Percentiles rank a stretch among this genome's conserved stretches.
Evolutionary conservation across 2,113 vertebrate genomes (phyloP).

Genomic region (Puntigrus tetrazona): DNA sequence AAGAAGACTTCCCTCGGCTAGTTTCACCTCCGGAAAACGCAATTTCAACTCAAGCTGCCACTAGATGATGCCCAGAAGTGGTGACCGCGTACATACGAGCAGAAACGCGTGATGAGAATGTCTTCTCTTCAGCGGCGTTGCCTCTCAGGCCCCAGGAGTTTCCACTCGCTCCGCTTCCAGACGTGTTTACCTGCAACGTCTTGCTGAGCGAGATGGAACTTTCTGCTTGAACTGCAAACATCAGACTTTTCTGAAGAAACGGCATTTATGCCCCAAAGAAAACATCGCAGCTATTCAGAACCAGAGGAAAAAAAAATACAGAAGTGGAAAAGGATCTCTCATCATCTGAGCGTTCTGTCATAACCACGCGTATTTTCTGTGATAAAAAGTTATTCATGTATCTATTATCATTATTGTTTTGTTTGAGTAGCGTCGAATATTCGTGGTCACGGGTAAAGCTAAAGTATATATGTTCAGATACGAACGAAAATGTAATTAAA

Average conservation of each 20-base stretch:
- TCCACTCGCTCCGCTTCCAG: slow-evolving; percentile 6
- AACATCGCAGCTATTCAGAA: not conserved
- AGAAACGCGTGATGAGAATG: not conserved
- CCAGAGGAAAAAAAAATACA: not conserved
- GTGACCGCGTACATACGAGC: not conserved
- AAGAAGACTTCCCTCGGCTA: slow-evolving; percentile 10
- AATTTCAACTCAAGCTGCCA: not conserved
- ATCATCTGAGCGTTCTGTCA: not conserved
- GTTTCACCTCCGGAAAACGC: not conserved
- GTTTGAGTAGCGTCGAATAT: no score
- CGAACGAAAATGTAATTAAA: no score
- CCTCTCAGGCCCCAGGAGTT: slow-evolving; percentile 23
- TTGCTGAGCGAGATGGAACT: not conserved
- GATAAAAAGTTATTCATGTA: no score
- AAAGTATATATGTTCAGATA: no score
- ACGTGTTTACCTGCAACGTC: slow-evolving; percentile 5
- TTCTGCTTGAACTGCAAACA: slow-evolving; percentile 35
- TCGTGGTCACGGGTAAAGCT: no score
- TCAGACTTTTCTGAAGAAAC: slow-evolving; percentile 12
- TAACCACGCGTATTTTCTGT: no score
- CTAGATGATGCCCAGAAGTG: slow-evolving; percentile 24
- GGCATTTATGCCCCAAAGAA: not conserved
- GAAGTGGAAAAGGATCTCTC: not conserved
- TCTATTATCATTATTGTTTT: no score
- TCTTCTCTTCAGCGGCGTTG: not conserved